These are phyloP conservation scores for Dromiciops gliroides DNA, from an alignment of 2,113 vertebrate species.

Conservation along the genomic window DNA sequence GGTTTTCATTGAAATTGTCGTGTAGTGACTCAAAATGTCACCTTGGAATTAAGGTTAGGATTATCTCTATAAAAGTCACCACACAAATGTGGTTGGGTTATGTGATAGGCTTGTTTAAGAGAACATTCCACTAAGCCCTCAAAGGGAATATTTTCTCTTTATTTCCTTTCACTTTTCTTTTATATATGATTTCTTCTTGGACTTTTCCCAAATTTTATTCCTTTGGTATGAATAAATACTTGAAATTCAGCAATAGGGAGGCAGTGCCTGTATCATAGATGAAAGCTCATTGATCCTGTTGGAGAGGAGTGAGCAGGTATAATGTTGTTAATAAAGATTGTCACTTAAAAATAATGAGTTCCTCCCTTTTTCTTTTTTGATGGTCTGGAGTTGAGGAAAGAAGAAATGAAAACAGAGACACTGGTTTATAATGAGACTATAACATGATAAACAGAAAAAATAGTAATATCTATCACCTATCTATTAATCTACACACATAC, in stretches of 20 bases:
- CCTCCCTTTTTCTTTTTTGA: background rate
- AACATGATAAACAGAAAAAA: background rate
- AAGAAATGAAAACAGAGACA: background rate
- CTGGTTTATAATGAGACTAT: background rate
- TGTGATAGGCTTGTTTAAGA: background rate
- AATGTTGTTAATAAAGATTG: background rate
- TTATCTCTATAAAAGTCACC: background rate
- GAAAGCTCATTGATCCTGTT: background rate
- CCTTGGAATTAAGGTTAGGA: background rate
- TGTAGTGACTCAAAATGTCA: background rate
- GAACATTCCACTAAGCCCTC: background rate
- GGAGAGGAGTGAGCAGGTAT: background rate
- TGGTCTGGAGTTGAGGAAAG: background rate
- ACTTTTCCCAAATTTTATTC: background rate
- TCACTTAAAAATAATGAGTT: background rate
- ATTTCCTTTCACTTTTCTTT: background rate
- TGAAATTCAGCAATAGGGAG: background rate
- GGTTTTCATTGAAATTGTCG: background rate
- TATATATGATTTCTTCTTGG: background rate
- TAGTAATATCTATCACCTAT: background rate
- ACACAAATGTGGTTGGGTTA: background rate
- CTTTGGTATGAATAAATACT: background rate
- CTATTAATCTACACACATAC: background rate
- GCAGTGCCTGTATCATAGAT: background rate
- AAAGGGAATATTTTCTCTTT: background rate